Base-by-base conservation (phyloP, 2,797 vertebrate genomes). In the Sternotherus odoratus region DNA sequence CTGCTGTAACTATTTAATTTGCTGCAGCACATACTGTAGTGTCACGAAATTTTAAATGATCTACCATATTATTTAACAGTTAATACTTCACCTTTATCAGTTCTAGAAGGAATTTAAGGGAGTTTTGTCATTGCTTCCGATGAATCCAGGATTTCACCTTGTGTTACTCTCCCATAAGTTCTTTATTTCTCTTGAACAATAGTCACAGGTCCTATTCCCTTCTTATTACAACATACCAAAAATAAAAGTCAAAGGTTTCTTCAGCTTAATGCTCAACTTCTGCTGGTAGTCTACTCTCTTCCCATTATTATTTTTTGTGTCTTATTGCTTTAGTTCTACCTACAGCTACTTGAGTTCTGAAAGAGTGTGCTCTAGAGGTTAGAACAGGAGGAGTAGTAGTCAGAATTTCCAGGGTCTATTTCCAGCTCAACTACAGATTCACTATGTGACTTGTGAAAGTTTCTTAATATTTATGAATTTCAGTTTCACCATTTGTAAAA, bases 61-160 rank as follows among this genome's bases (percentile, higher is more conserved):
- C 49, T 50, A 49, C 5, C 23, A 0, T 72, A 36, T 60, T 83
- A 77, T 69, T 46, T n/a, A 1, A 19, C 57, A 5, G 15, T 4
- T 36, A 78, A 80, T 85, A 79, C 24, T 79, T 28, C 60, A 54
- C 17, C 23, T 43, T 23, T 43, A 21, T 66, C 24, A 77, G 7
- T 63, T 66, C 26, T 80, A 0, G 16, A 84, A n/a, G 8, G 63
- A 26, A 75, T 4, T 16, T 75, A 26, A 0, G 8, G 43, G 17
- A 69, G 63, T 69, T 69, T 39, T 69, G 63, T 21, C 63, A 69
- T 69, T 10, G 10, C 63, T n/a, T 69, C 36, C n/a, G 24, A 39
- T 23, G 63, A 10, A 19, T 69, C 36, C 63, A 69, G 63, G 63
- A 36, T 69, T 69, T 69, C 63, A 69, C 21, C n/a, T 36, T 21